Conservation (phyloP, 64 coral and sea anemone genomes). For the Stylophora pistillata region DNA sequence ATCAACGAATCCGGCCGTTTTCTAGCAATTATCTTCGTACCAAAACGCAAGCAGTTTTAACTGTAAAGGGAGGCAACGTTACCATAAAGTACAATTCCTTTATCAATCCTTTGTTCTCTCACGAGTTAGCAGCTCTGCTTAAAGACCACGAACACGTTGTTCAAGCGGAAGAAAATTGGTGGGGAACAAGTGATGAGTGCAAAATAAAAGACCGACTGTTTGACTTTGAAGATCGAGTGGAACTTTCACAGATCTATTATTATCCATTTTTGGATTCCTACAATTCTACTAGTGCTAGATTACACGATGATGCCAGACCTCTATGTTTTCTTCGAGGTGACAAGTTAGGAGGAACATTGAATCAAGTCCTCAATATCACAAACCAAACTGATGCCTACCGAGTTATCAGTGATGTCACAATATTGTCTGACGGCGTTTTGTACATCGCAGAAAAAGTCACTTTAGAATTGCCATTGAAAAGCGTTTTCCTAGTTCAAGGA, state of each 20-base stretch:
- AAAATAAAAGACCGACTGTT: conserved; percentile 50
- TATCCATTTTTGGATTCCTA: conserved; percentile 51
- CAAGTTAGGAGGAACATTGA: conserved; percentile 46
- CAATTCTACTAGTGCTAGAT: not conserved
- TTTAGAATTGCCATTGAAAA: conserved; percentile 53
- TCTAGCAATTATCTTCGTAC: conserved; percentile 37
- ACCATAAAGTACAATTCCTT: conserved; percentile 57
- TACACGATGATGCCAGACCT: not conserved
- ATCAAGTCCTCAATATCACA: not conserved
- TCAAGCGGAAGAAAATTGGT: conserved; percentile 67
- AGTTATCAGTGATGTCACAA: conserved; percentile 55
- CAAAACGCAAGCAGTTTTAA: conserved; percentile 39
- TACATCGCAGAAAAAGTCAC: conserved; percentile 58
- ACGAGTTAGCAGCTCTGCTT: conserved; percentile 49
- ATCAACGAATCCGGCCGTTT: conserved; percentile 7
- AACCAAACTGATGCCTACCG: conserved; percentile 12
- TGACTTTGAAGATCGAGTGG: conserved; percentile 67
- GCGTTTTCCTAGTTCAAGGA: conserved; percentile 65
- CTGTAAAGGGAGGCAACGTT: conserved; percentile 61
- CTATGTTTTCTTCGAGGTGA: conserved; percentile 59
- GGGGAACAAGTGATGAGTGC: conserved; percentile 67
- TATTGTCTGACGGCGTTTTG: conserved; percentile 50
- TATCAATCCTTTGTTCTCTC: conserved; percentile 16
- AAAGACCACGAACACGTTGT: conserved; percentile 12
- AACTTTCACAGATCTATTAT: conserved; percentile 56